Evolutionary conservation across 1,140 invertebrate species (phyloP).

Genomic region (Platyura marginata): DNA sequence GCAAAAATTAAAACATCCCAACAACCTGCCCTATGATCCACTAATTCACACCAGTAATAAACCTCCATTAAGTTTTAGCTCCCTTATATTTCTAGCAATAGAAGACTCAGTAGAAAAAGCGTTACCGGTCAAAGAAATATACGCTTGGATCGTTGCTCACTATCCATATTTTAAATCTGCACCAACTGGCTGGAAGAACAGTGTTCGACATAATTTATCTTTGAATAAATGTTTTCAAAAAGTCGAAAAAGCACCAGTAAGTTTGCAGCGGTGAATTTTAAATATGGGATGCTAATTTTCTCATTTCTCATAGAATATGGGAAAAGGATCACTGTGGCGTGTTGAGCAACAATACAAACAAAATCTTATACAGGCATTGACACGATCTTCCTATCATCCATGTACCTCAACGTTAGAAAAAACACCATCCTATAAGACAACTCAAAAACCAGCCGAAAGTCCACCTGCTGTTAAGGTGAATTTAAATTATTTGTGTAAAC

Average conservation of each 20-base stretch:
- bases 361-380: slow-evolving; percentile 66
- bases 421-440: slow-evolving; percentile 13
- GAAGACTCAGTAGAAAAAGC: slow-evolving; percentile 78
- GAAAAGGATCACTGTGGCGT: slow-evolving; percentile 89
- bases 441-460: slow-evolving; percentile 7
- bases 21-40: slow-evolving; percentile 54
- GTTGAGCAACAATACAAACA: slow-evolving; percentile 77
- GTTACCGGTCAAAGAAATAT: slow-evolving; percentile 89
- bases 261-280: slow-evolving; percentile 10
- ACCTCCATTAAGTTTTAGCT: slow-evolving; percentile 84
- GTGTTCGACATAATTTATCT: slow-evolving; percentile 86
- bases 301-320: slow-evolving; percentile 47
- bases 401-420: slow-evolving; percentile 27
- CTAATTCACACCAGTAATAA: slow-evolving; percentile 70
- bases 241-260: slow-evolving; percentile 75
- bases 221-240: slow-evolving; percentile 95
- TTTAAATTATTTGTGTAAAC: not conserved
- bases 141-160: slow-evolving; percentile 92
- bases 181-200: slow-evolving; percentile 96
- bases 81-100: slow-evolving; percentile 94
- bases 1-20: slow-evolving; percentile 27
- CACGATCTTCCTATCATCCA: slow-evolving; percentile 65
- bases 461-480: slow-evolving; percentile 1
- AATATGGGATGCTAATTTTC: not conserved
- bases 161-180: slow-evolving; percentile 95